These are phyloP conservation scores for Platerodrilus igneus DNA, from an alignment of 2,888 invertebrate species.

Conservation along the genomic window DNA sequence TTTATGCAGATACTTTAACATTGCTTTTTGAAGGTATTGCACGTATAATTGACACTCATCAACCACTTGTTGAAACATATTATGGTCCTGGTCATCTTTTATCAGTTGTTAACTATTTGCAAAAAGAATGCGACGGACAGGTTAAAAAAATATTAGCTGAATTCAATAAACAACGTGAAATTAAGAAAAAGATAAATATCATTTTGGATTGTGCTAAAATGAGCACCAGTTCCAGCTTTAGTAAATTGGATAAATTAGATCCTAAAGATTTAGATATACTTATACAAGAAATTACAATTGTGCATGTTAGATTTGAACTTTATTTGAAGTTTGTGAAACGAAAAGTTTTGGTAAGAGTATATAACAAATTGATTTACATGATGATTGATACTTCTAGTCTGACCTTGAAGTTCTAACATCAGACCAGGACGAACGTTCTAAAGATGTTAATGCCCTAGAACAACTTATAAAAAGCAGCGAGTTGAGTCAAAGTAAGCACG, in stretches of 20 bases:
- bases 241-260: slow-evolving; percentile 59
- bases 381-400: slow-evolving; percentile 45
- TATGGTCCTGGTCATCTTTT: slow-evolving; percentile 77
- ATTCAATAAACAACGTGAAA: slow-evolving; percentile 66
- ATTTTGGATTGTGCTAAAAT: slow-evolving; percentile 57
- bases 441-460: slow-evolving; percentile 55
- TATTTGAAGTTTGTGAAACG: slow-evolving; percentile 84
- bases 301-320: slow-evolving; percentile 85
- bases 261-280: slow-evolving; percentile 82
- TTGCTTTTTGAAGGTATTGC: slow-evolving; percentile 76
- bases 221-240: slow-evolving; percentile 41
- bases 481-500: slow-evolving; percentile 73
- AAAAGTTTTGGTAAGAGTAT: slow-evolving; percentile 60
- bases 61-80: slow-evolving; percentile 83
- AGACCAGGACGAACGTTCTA: slow-evolving; percentile 50
- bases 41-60: slow-evolving; percentile 77
- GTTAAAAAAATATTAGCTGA: slow-evolving; percentile 61
- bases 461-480: slow-evolving; percentile 66
- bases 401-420: slow-evolving; percentile 60
- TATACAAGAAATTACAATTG: slow-evolving; percentile 84
- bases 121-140: slow-evolving; percentile 72
- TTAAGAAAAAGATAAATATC: slow-evolving; percentile 58
- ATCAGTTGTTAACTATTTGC: slow-evolving; percentile 66
- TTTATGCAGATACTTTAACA: slow-evolving; percentile 82
- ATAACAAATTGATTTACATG: slow-evolving; percentile 13